Percentiles rank a stretch among this genome's conserved stretches.
Conservation (phyloP, 2,888 invertebrate species). For the Diploptera punctata region DNA sequence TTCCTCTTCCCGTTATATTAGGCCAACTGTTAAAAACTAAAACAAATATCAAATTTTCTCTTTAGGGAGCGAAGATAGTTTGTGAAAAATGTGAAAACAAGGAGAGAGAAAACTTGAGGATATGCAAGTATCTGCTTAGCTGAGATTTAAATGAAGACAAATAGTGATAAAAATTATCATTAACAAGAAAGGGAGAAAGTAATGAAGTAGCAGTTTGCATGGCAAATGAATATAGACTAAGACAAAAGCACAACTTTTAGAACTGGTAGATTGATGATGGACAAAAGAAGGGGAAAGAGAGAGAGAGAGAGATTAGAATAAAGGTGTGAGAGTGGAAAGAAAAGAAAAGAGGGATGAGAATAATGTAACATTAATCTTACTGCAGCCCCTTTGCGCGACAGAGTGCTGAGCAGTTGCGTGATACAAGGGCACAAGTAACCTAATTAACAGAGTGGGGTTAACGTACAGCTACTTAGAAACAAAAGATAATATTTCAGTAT, state of each 20-base stretch:
- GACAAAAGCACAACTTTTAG: neutral
- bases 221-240: neutral
- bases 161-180: neutral
- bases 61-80: too few species aligned
- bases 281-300: neutral
- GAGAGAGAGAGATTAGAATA: neutral
- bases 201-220: conserved; percentile 15
- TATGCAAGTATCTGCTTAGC: too few species aligned
- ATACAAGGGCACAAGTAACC: too few species aligned
- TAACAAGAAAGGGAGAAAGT: neutral
- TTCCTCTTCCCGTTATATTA: too few species aligned
- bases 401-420: too few species aligned
- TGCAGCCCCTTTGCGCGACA: neutral
- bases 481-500: too few species aligned
- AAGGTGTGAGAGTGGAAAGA: conserved; percentile 13
- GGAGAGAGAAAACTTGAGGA: too few species aligned
- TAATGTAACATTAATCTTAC: conserved; percentile 18
- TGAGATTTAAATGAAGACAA: neutral
- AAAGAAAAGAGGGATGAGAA: conserved; percentile 7
- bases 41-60: too few species aligned
- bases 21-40: too few species aligned
- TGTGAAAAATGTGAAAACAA: too few species aligned
- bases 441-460: too few species aligned
- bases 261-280: neutral
- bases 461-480: too few species aligned